Base-by-base conservation (phyloP, 2,113 vertebrate genomes). In the Copsychus sechellarum region DNA sequence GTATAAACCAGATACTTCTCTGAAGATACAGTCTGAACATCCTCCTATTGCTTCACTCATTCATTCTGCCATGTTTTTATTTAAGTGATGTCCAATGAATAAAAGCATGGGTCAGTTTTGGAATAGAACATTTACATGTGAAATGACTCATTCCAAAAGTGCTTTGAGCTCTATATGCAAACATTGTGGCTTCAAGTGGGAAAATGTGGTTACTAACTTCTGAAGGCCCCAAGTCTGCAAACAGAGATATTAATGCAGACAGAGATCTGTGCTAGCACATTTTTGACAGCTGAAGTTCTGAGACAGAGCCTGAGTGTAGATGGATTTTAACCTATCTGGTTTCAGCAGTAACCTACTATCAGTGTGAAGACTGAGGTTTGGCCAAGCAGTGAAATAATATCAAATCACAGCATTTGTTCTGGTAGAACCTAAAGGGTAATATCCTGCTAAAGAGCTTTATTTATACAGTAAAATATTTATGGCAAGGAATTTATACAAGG, bases 11-110 rank as follows among this genome's bases (percentile, higher is more conserved):
- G 91, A 94, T 93, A 90, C 83, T 92, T 71, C 88, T 94, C 83
- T 90, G 69, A 88, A 94, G 86, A 81, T 91, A 54, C 0, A 50
- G 88, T 61, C 65, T 86, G 71, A 78, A 92, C 92, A 79, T 58
- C 50, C 84, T 78, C 86, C 78, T 77, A 3, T 73, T 80, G 81
- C 88, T 92, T 92, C 58, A 15, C 61, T 81, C 80, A 70, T 72
- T 72, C 71, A 51, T 79, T 56, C 74, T 92, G 83, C 93, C 90
- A 79, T 91, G 81, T 88, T 96, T 96, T 96, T 95, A 91, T 96
- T 95, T 93, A 96, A 97, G 95, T 86, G 96, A 84, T 96, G 93
- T 96, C 94, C 96, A 43, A 73, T 22, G 88, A 90, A 73, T 61
- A 70, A 94, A 91, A 97, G 90, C 80, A 88, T 6, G 18, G 95